These are phyloP conservation scores for Ceratina australensis DNA, from an alignment of 1,140 invertebrate genomes.

Conservation along the genomic window DNA sequence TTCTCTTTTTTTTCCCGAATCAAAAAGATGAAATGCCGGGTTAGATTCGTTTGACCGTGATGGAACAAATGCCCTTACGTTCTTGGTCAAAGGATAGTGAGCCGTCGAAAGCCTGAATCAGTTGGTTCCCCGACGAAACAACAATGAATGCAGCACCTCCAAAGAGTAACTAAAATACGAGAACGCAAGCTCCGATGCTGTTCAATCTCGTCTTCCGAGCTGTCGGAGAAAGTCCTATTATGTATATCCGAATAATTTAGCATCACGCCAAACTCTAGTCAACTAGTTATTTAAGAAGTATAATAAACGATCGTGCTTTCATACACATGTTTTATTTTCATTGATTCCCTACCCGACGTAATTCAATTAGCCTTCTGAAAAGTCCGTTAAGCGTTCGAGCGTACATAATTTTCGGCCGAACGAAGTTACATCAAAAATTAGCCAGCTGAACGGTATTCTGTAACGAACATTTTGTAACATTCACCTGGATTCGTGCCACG, in stretches of 20 bases:
- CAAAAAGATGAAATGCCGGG: not conserved
- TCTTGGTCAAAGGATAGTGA: conserved; percentile 21
- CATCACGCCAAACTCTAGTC: conserved; percentile 71
- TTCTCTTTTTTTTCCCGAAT: conserved; percentile 8
- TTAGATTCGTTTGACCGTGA: not conserved
- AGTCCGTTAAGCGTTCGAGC: too few species aligned
- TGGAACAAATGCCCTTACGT: conserved; percentile 6
- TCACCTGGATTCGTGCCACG: conserved; percentile 64
- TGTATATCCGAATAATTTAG: conserved; percentile 64
- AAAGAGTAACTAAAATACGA: conserved; percentile 73
- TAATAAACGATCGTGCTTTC: conserved; percentile 67
- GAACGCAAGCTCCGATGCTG: conserved; percentile 43
- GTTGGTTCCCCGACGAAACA: conserved; percentile 72
- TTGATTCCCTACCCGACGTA: not conserved
- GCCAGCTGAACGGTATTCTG: conserved; percentile 62
- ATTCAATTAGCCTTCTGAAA: too few species aligned
- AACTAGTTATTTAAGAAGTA: conserved; percentile 66
- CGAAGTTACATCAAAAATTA: conserved; percentile 62
- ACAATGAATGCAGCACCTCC: conserved; percentile 78
- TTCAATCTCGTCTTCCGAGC: conserved; percentile 53
- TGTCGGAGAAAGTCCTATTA: conserved; percentile 63
- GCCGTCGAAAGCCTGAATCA: conserved; percentile 75
- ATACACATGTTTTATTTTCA: conserved; percentile 38
- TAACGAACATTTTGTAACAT: conserved; percentile 65
- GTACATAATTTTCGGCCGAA: not conserved